These are phyloP conservation scores for Eufriesea mexicana DNA, from an alignment of 1,140 invertebrate species.

Conservation along the genomic window DNA sequence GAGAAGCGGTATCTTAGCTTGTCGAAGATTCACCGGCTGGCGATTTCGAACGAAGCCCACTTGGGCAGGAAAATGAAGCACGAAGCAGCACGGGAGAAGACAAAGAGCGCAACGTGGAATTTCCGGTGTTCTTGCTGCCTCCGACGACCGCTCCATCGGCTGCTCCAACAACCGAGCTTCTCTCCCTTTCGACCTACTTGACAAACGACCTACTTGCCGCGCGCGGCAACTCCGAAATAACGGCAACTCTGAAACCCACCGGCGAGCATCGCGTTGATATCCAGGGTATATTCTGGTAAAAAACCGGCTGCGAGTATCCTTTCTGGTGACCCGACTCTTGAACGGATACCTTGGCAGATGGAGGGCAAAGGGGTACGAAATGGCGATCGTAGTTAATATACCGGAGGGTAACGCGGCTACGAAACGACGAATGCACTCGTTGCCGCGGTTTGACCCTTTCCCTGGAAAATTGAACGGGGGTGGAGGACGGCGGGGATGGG, in stretches of 20 bases:
- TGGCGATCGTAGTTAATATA: background rate
- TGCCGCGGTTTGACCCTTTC: slow-evolving; percentile 45
- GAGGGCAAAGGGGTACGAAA: background rate
- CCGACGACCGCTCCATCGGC: too few species aligned
- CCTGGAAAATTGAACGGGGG: slow-evolving; percentile 11
- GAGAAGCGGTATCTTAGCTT: too few species aligned
- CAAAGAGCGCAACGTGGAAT: background rate
- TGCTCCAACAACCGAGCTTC: too few species aligned
- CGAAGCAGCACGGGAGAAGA: too few species aligned
- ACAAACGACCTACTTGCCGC: background rate
- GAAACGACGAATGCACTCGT: slow-evolving; percentile 42
- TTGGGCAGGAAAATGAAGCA: too few species aligned
- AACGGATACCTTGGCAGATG: background rate
- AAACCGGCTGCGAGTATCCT: too few species aligned
- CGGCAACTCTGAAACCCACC: background rate
- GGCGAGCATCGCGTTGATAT: background rate
- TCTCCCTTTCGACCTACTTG: background rate
- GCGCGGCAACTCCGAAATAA: background rate
- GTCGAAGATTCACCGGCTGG: too few species aligned
- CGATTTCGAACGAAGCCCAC: too few species aligned
- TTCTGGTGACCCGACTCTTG: background rate
- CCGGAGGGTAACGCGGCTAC: background rate
- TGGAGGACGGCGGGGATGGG: background rate
- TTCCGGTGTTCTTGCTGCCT: background rate
- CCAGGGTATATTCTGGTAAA: background rate